Percentiles rank a stretch among this genome's conserved stretches.
Evolutionary conservation across 1,140 invertebrate species (phyloP).

Genomic region (Drosophila pruinosa): DNA sequence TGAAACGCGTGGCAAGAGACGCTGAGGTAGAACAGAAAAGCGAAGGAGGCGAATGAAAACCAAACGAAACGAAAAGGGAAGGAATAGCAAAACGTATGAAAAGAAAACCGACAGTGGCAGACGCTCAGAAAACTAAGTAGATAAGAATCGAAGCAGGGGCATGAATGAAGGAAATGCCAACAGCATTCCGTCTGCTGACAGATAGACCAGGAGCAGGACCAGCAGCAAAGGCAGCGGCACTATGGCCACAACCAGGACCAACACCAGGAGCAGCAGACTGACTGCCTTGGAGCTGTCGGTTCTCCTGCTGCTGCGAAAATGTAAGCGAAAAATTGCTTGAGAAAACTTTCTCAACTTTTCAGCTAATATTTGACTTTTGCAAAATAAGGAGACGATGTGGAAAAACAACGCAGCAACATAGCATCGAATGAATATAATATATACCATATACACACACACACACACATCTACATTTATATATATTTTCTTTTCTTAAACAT

Average conservation of each 20-base stretch:
- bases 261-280: constrained; percentile 8
- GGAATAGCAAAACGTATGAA: constrained; percentile 20
- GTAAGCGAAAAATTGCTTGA: constrained; percentile 80
- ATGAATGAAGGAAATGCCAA: constrained; percentile 55
- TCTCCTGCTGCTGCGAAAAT: constrained; percentile 52
- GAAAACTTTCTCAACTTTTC: constrained; percentile 82
- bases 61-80: constrained; percentile 4
- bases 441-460: constrained; percentile 1
- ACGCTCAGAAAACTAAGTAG: constrained; percentile 57
- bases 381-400: constrained; percentile 80
- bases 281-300: constrained; percentile 32
- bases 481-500: constrained; percentile 47
- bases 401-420: constrained; percentile 68
- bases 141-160: constrained; percentile 54
- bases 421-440: constrained; percentile 55
- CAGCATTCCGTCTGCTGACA: constrained; percentile 66
- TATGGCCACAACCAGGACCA: not conserved
- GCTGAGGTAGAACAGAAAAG: not conserved
- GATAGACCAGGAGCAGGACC: constrained; percentile 63
- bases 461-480: constrained; percentile 15
- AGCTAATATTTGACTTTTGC: constrained; percentile 80
- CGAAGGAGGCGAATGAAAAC: not conserved
- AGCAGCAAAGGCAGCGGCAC: no score
- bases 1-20: constrained; percentile 58
- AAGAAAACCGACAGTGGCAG: constrained; percentile 50